Evolutionary conservation across 2,797 vertebrate species (phyloP), one percentile per base, ranked within the genome.

Genomic region (Enteromius trimaculatus): DNA sequence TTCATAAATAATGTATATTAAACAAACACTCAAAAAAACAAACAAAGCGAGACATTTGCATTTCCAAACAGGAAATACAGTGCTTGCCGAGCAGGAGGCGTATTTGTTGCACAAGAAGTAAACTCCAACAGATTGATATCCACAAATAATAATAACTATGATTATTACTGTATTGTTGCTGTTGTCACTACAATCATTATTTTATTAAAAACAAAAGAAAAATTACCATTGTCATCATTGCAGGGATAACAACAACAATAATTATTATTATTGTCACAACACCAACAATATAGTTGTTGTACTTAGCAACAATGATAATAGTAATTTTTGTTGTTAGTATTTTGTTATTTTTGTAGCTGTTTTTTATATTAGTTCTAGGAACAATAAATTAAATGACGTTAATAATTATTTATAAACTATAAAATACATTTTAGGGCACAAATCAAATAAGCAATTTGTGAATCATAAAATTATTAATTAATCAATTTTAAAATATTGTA

Each of bases 1-100:
- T 80, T 76, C 70, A 79, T 84, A 84, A 82, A 84, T 79, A 29
- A 66, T 60, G 19, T 80, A 85, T 80, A 71, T 79, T 79, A 74
- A 77, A 72, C 23, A 77, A 77, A 77, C 55, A 85, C 49, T 6
- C 23, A 58, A 44, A 66, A 37, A 37, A 37, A 37, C 75, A 70
- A 82, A 60, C 39, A 81, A 14, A 80, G 29, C 44, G 13, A 53
- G 9, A 19, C 11, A 51, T 55, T 64, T 34, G 49, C 78, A 65
- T 69, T 83, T 81, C 13, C 34, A 21, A 8, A 68, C n/a, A 68
- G 31, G 17, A 39, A 39, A 19, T 39, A 79, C 44, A 53, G 39
- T 5, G 26, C 37, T 60, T 71, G 53, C 37, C 19, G 9, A 2
- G 34, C 0, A 44, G 37, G 6, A 14, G 71, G 69, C n/a, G 1